Base-by-base conservation (phyloP, 1,140 invertebrate species). In the Ceratoteleas bidentatus region DNA sequence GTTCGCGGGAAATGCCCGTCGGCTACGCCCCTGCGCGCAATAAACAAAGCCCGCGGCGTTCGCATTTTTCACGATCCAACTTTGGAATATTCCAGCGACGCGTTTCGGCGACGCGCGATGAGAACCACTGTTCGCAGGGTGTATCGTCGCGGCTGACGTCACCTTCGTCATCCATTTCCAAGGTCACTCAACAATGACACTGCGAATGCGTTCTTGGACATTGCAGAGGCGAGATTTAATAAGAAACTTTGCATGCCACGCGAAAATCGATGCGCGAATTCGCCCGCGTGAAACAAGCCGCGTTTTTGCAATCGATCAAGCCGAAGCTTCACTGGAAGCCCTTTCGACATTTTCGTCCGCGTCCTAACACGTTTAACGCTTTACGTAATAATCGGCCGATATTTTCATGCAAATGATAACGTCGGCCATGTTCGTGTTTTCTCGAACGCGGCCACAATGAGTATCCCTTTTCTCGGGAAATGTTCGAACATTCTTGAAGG, bases 101-200 rank as follows among this genome's bases (percentile, higher is more conserved):
- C 7, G 36, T 54, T 70, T 24, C 24, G 24, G 24, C 24, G 24
- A 24, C 60, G 10, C 53, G 56, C 9, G 9, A 56, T 81, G 77
- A 74, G 77, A 49, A 53, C 62, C 77, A 74, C 77, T 69, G 69
- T 45, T 50, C 50, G 64, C 77, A 70, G 78, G 78, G 78, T 75
- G 78, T 81, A 81, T 64, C 70, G 65, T 65, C 24, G 66, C 54
- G 40, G 15, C 32, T 75, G 78, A 81, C 78, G 70, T 81, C 78
- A 81, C 15, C 58, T 38, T 60, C 78, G 78, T 81, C 78, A 81
- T 68, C 72, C 78, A 70, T 60, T 65, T 49, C 64, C 78, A 81
- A 81, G 78, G 78, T 81, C 78, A 81, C 40, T 69, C 70, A 52
- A 75, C 78, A 81, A 81, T 81, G 78, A 81, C 69, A 74, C 70